Evolutionary conservation across 2,113 vertebrate genomes (phyloP), one percentile per base, ranked within the genome.

Genomic region (Polypterus bichir): DNA sequence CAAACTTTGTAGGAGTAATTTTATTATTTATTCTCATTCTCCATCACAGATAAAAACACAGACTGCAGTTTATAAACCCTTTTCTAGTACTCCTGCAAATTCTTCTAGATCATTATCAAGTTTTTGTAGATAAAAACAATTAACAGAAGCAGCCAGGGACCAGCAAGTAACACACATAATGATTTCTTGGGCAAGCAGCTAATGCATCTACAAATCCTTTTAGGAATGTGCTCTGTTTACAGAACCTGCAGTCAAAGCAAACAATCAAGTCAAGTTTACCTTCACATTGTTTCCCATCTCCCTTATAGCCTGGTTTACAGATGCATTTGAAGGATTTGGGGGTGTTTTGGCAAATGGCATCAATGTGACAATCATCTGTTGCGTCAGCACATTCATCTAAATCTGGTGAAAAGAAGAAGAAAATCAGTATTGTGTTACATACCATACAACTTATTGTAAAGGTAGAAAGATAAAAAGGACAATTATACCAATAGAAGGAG

Each of bases 291-390:
- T 88, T 88, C 56, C 95, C 95, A 62, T 97, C 93, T 49, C 95
- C 95, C 74, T 94, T 94, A 71, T 94, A 98, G 61, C 95, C 95
- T 0, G 92, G 88, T 66, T 98, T 98, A 81, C 95, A 98, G 76
- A 97, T 94, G 76, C 95, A 98, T 75, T 92, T 94, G 86, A 89
- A 98, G 69, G 94, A 92, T 72, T 88, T 92, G 0, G 90, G 89
- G 0, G 92, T 97, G 79, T 98, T 97, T 78, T 97, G 95, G 76
- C 95, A 98, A 69, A 98, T 89, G 5, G 95, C 95, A 7, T 98
- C 95, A 1, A 98, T 97, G 81, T 98, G 93, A 72, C 95, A 98
- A 77, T 97, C 92, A 1, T 98, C 95, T 0, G 94, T 91, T 56
- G 76, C 86, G 71, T 93, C 91, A 0, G 92, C 86, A 0, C 95